phyloP scores from a whole-genome alignment of 2,113 vertebrate species.

The Pheucticus melanocephalus region DNA sequence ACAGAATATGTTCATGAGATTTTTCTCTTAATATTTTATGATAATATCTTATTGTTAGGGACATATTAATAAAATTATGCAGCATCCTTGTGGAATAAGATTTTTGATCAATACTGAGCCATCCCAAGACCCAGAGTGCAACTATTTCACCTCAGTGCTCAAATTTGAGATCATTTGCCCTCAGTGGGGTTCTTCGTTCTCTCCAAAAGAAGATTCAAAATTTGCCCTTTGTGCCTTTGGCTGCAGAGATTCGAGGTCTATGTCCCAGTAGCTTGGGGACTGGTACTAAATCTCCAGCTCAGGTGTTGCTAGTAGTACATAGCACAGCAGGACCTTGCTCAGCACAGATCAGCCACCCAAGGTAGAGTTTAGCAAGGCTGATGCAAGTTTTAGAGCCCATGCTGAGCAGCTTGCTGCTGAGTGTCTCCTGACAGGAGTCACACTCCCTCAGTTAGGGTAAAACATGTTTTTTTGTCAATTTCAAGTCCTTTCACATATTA shows the following conservation, averaged over 20 bases:
- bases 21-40: background rate
- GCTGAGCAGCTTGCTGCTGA: background rate
- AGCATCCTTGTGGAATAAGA: background rate
- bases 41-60: background rate
- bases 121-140: background rate
- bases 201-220: background rate
- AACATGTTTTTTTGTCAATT: background rate
- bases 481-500: background rate
- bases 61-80: background rate
- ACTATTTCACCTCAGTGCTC: background rate
- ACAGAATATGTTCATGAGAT: background rate
- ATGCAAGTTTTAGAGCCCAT: background rate
- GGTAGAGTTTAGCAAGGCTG: background rate
- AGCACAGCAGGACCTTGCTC: background rate
- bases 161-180: background rate
- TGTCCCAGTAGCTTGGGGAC: background rate
- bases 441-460: background rate
- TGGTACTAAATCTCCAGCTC: background rate
- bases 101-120: background rate
- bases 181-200: background rate
- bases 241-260: background rate
- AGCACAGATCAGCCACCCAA: background rate
- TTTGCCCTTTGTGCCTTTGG: background rate
- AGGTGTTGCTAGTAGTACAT: background rate
- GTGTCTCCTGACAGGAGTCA: background rate